Base-by-base conservation (phyloP, 2,113 vertebrate genomes). In the Vidua chalybeata region DNA sequence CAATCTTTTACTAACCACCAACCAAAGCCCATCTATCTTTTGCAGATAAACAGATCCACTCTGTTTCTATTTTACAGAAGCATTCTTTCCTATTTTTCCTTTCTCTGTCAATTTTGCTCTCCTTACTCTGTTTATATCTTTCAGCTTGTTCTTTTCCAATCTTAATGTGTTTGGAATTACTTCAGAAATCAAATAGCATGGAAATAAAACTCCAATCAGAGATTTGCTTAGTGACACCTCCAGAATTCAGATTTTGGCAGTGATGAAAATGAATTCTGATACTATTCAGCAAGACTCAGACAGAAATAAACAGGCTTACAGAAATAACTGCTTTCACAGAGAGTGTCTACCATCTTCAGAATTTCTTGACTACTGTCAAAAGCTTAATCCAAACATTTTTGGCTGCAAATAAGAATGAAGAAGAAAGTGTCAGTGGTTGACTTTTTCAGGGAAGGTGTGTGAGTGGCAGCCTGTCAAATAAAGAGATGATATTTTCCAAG, bases 171-270 rank as follows among this genome's bases (percentile, higher is more conserved):
- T 84, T 63, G 26, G 74, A 85, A 86, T 59, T 8, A 83, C 55
- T 94, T 83, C 81, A 93, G 83, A 90, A 94, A 95, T 46, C 31
- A 94, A 75, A 82, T 35, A 89, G 19, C 66, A 64, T 18, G 37
- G 73, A 89, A 95, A 87, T 89, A 95, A 84, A 91, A 89, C 64
- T 84, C 62, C 63, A 93, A 8, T 75, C 84, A 94, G 80, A 81
- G 37, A 73, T 35, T 20, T 87, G 35, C 48, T 84, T 82, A 73
- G 69, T 78, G 91, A 84, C 69, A 89, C 33, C 46, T 91, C 43
- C 82, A 91, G 58, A 89, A 66, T 89, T 79, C 28, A 91, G 74
- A 80, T 87, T 94, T 84, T 89, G 62, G 45, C 56, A 92, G 61
- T 28, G 54, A 94, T 62, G 58, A 84, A 92, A 96, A 81, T 64